Conservation (phyloP, 1,140 invertebrate genomes). For the Papilio glaucus region DNA sequence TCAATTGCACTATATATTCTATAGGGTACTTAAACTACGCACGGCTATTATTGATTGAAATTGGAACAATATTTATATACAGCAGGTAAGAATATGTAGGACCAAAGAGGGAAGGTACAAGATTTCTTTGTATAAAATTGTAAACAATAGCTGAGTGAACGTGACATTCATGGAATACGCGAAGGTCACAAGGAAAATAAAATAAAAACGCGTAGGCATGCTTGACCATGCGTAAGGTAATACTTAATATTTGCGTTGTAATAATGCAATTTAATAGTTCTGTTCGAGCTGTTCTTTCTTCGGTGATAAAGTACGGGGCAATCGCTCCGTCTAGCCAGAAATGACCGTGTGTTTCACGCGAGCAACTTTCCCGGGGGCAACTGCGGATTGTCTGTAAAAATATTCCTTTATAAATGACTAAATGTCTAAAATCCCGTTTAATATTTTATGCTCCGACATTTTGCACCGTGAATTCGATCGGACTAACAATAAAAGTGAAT, state of each 20-base stretch:
- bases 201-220: background rate
- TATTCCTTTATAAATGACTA: too few species aligned
- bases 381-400: too few species aligned
- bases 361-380: too few species aligned
- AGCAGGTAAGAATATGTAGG: background rate
- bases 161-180: constrained; percentile 8
- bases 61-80: background rate
- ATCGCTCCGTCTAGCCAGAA: background rate
- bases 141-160: background rate
- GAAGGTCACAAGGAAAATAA: background rate
- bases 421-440: too few species aligned
- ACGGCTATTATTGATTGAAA: background rate
- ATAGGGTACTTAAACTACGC: background rate
- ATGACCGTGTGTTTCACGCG: background rate
- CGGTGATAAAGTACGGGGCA: constrained; percentile 4
- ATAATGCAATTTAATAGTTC: too few species aligned
- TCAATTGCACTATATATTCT: background rate
- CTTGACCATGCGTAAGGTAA: background rate
- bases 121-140: background rate
- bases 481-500: background rate
- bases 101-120: background rate
- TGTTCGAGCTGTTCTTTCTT: too few species aligned
- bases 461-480: background rate
- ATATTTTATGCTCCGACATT: too few species aligned
- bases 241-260: background rate